A percentile compares a stretch with the other conserved stretches of the same genome.
phyloP scores from a whole-genome alignment of 2,113 vertebrate species.

The Pimephales promelas region DNA sequence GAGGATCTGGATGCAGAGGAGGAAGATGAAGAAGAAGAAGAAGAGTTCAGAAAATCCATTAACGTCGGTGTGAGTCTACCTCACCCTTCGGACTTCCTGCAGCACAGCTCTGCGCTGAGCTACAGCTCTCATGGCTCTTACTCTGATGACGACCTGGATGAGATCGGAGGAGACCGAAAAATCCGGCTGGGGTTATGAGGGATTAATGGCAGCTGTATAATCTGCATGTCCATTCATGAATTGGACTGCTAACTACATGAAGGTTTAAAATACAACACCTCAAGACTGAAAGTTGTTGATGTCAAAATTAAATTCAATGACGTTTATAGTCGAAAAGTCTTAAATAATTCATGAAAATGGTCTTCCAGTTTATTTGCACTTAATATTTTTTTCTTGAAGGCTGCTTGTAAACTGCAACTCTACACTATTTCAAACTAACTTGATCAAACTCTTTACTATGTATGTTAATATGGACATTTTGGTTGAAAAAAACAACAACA shows the following conservation, averaged over 20 bases:
- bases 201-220: neutral
- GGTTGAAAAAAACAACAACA: no score
- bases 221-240: constrained; percentile 6
- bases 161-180: constrained; percentile 67
- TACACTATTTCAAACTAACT: constrained; percentile 17
- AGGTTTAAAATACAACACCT: constrained; percentile 8
- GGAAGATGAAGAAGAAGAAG: constrained; percentile 61
- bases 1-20: constrained; percentile 61
- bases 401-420: constrained; percentile 47
- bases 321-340: neutral
- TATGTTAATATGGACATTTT: constrained; percentile 29
- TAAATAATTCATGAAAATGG: constrained; percentile 18
- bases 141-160: constrained; percentile 72
- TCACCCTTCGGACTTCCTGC: constrained; percentile 63
- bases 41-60: constrained; percentile 50
- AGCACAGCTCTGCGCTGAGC: constrained; percentile 60
- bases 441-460: constrained; percentile 31
- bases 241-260: constrained; percentile 31
- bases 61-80: constrained; percentile 52
- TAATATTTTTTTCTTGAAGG: constrained; percentile 29
- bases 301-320: neutral
- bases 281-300: constrained; percentile 42
- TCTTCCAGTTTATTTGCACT: constrained; percentile 46
- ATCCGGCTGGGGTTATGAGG: constrained; percentile 70
- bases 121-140: constrained; percentile 74